Evolutionary conservation across 1,140 invertebrate genomes (phyloP), one percentile per base, ranked within the genome.

Genomic region (Drosophila tsacasi): DNA sequence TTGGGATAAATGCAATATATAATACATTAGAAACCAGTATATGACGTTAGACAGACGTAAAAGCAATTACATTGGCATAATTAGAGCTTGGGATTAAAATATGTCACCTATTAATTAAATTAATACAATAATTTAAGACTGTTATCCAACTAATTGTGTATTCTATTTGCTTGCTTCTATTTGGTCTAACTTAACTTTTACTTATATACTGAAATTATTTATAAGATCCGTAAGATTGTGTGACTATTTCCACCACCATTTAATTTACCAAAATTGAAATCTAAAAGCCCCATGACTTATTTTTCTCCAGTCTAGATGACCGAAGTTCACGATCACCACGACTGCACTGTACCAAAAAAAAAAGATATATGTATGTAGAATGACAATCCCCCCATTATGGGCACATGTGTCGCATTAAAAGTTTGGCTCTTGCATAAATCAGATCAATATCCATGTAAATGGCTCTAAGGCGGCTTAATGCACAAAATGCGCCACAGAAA

Each of bases 391-490:
- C 3, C 46, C 59, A 23, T 39, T 23, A 46, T 58, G 57, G 63
- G 50, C 73, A 35, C 79, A 72, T 86, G 69, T 78, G 58, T 61
- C 54, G 32, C 62, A 76, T 68, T 80, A 68, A 62, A 62, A 68
- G 76, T 72, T 76, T 83, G 68, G 62, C 40, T 59, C 47, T 61
- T 62, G 67, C 44, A 79, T 80, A 66, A 68, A n/a, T 50, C 64
- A 71, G 65, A 66, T 71, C 54, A 55, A 72, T 77, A 80, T 59
- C 39, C 54, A 77, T 71, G 67, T 62, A 59, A 83, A 81, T 87
- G 61, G 81, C 75, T 63, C 50, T 68, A 86, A 82, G 79, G 67
- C 75, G 79, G 79, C 75, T 86, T 82, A 82, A 82, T 86, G 83
- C 73, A 80, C 57, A 76, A 79, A 85, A 84, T 77, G 77, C 81